Evolutionary conservation across 2,797 vertebrate genomes (phyloP).

Genomic region (Chelmon rostratus): DNA sequence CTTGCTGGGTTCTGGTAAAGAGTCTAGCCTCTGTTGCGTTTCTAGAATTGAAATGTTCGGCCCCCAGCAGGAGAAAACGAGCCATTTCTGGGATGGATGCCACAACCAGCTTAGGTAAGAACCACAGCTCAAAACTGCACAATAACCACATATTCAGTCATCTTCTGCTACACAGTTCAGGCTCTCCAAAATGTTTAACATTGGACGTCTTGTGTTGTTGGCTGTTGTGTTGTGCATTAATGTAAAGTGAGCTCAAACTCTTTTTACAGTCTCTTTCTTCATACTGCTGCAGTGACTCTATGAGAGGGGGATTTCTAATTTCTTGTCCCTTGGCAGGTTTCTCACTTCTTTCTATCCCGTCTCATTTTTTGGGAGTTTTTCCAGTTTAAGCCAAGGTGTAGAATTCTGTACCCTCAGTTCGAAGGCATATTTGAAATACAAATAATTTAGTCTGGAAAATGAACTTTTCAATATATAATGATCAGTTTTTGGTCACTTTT

Average conservation of each 20-base stretch:
- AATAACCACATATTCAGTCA: background rate
- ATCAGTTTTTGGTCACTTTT: too few relatives aligned
- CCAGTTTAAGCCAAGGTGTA: too few relatives aligned
- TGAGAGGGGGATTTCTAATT: background rate
- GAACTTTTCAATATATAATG: too few relatives aligned
- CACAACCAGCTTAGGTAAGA: conserved; percentile 82
- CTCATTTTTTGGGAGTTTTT: too few relatives aligned
- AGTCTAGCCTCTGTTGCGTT: background rate
- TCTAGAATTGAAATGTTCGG: conserved; percentile 71
- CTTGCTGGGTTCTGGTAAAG: background rate
- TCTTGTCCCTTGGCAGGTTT: background rate
- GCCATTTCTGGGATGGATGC: conserved; percentile 69
- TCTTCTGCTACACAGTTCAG: background rate
- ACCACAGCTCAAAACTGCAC: background rate
- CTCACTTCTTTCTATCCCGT: background rate
- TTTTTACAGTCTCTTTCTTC: background rate
- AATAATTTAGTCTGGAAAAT: too few relatives aligned
- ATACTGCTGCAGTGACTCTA: too few relatives aligned
- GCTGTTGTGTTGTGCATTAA: too few relatives aligned
- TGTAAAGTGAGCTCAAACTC: background rate
- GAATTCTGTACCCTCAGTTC: too few relatives aligned
- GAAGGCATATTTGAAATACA: too few relatives aligned
- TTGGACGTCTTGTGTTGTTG: background rate
- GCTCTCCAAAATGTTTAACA: background rate
- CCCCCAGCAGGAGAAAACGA: conserved; percentile 73